Evolutionary conservation across 2,113 vertebrate species (phyloP).

Genomic region (Bufo gargarizans): DNA sequence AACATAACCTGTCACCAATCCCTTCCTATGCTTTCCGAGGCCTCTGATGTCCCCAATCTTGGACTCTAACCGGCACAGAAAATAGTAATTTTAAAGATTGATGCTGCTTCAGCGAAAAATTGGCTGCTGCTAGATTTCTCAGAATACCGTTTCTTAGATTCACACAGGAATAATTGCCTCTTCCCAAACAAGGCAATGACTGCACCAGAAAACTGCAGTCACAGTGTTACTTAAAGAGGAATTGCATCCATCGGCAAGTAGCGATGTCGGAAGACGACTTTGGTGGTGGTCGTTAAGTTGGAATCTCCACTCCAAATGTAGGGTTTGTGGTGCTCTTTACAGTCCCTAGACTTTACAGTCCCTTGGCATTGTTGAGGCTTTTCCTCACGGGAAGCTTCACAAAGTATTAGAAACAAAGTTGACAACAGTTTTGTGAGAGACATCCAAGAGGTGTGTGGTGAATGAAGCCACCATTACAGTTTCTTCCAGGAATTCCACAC

Average conservation of each 20-base stretch:
- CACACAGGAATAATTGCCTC: conserved; percentile 40
- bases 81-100: conserved; percentile 39
- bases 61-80: conserved; percentile 21
- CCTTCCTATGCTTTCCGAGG: not conserved
- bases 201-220: conserved; percentile 2
- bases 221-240: not conserved
- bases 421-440: too few relatives aligned
- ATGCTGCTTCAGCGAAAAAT: conserved; percentile 40
- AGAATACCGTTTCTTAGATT: conserved; percentile 29
- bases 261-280: not conserved
- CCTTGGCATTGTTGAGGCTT: too few relatives aligned
- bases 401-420: too few relatives aligned
- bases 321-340: too few relatives aligned
- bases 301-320: too few relatives aligned
- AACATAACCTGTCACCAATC: conserved; percentile 51
- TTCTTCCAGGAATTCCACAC: too few relatives aligned
- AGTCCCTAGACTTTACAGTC: too few relatives aligned
- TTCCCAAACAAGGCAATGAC: conserved; percentile 12
- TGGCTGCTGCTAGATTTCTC: conserved; percentile 38
- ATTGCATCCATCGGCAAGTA: not conserved
- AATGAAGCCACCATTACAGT: too few relatives aligned
- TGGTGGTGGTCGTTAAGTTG: not conserved
- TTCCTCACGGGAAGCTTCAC: too few relatives aligned
- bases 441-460: too few relatives aligned
- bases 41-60: conserved; percentile 27